Conservation (phyloP, 2,888 invertebrate genomes). For the Petrophora chlorosata region DNA sequence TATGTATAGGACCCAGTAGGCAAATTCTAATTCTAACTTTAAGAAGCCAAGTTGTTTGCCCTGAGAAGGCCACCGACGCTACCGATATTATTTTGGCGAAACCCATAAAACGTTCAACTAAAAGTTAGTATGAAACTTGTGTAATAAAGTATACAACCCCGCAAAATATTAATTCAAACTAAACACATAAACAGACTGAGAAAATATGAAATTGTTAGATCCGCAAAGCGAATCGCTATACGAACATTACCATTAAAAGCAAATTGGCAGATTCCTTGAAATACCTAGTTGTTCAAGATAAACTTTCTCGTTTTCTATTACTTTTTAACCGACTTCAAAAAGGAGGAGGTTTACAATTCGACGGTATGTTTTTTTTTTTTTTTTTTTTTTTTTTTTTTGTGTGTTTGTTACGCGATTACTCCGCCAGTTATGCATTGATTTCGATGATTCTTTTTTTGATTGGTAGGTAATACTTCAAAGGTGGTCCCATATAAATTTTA, state of each 20-base stretch:
- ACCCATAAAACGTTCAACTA: constrained; percentile 5
- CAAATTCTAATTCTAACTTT: constrained; percentile 12
- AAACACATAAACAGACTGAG: constrained; percentile 9
- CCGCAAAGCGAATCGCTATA: neutral
- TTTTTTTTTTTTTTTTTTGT: too few species aligned
- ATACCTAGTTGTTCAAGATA: neutral
- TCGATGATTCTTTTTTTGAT: too few species aligned
- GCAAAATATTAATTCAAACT: constrained; percentile 12
- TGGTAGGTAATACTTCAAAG: too few species aligned
- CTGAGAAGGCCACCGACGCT: neutral
- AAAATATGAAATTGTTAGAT: constrained; percentile 10
- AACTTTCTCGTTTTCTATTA: too few species aligned
- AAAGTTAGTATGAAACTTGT: constrained; percentile 2
- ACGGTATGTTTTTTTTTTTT: too few species aligned
- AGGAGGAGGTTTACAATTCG: too few species aligned
- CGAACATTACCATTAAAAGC: neutral
- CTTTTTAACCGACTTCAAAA: too few species aligned
- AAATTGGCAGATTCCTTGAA: constrained; percentile 5
- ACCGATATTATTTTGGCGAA: neutral
- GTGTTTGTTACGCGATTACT: too few species aligned
- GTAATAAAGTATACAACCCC: constrained; percentile 7
- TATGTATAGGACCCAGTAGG: too few species aligned
- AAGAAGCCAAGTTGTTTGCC: neutral
- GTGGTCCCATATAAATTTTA: too few species aligned
- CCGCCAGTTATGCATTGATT: too few species aligned